phyloP scores from a whole-genome alignment of 2,113 vertebrate species.

The Tretioscincus oriximinensis region DNA sequence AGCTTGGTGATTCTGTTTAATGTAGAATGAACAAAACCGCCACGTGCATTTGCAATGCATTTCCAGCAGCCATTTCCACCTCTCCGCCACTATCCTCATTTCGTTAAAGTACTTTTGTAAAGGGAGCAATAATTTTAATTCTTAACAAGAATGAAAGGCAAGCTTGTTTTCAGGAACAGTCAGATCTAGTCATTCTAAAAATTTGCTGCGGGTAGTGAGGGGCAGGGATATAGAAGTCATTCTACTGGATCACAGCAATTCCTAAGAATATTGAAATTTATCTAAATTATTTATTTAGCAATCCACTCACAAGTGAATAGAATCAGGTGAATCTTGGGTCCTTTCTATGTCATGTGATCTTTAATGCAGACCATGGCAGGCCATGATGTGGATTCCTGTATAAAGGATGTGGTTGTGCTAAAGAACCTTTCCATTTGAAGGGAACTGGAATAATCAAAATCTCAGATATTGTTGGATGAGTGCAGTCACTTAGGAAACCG shows the following conservation, averaged over 20 bases:
- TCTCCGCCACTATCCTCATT: slow-evolving; percentile 37
- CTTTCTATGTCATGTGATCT: no score
- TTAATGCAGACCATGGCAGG: no score
- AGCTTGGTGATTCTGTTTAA: slow-evolving; percentile 76
- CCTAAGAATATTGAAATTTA: background rate
- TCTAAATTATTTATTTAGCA: background rate
- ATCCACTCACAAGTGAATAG: background rate
- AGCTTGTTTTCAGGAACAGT: slow-evolving; percentile 50
- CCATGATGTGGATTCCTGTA: no score
- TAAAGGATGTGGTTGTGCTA: no score
- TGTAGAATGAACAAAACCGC: slow-evolving; percentile 80
- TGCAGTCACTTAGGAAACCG: no score
- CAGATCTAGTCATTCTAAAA: background rate
- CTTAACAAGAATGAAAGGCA: slow-evolving; percentile 19
- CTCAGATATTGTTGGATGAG: no score
- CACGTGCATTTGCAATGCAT: slow-evolving; percentile 77
- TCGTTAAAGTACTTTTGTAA: slow-evolving; percentile 62
- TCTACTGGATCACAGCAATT: background rate
- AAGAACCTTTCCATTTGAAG: no score
- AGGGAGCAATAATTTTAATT: slow-evolving; percentile 20
- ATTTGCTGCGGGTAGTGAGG: no score
- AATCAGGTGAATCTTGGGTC: background rate
- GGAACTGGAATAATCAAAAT: no score
- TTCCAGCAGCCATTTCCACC: slow-evolving; percentile 72
- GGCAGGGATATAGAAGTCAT: background rate